These are phyloP conservation scores for Lycophotia porphyrea DNA, from an alignment of 2,888 invertebrate species.

Conservation along the genomic window DNA sequence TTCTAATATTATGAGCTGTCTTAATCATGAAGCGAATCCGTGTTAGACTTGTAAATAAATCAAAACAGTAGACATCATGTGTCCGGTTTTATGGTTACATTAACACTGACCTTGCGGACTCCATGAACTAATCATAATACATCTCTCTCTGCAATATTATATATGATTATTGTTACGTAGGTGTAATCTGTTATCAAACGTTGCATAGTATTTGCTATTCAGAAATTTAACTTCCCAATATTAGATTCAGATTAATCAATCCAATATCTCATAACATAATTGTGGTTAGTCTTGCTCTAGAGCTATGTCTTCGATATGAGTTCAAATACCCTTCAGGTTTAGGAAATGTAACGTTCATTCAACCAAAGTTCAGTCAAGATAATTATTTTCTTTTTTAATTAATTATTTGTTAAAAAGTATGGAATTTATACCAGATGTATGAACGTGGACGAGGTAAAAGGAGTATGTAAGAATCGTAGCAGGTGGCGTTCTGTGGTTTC, in stretches of 20 bases:
- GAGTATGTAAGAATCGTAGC: too few species aligned
- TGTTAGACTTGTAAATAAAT: background rate
- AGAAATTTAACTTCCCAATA: background rate
- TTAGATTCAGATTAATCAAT: slow-evolving; percentile 26
- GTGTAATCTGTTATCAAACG: background rate
- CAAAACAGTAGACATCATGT: background rate
- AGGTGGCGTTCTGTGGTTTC: too few species aligned
- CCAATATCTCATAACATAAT: slow-evolving; percentile 1
- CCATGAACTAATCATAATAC: background rate
- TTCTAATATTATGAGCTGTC: background rate
- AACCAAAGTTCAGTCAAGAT: background rate
- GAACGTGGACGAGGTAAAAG: too few species aligned
- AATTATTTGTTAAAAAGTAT: too few species aligned
- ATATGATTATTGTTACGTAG: background rate
- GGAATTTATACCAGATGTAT: too few species aligned
- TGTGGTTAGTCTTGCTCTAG: background rate
- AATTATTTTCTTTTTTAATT: too few species aligned
- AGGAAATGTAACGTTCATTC: background rate
- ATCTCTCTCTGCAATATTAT: background rate
- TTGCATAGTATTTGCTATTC: slow-evolving; percentile 5
- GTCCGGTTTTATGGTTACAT: background rate
- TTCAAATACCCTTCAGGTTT: slow-evolving; percentile 4
- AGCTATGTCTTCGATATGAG: slow-evolving; percentile 22
- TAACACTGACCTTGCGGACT: background rate
- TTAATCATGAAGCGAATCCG: background rate